These are phyloP conservation scores for Tetramorium parvispinum DNA, from an alignment of 1,140 invertebrate genomes.

Conservation along the genomic window DNA sequence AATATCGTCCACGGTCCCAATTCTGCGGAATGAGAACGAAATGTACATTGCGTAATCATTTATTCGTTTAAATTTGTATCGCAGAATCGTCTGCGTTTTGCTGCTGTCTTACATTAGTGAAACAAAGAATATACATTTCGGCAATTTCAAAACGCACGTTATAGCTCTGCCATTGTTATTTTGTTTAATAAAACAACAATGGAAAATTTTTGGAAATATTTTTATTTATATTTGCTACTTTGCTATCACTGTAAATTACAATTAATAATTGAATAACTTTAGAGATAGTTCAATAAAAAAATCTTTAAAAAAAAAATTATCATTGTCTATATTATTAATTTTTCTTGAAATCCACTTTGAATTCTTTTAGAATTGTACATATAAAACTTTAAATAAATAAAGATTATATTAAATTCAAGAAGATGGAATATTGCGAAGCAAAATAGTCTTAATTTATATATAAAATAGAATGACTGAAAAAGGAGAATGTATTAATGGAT, in stretches of 20 bases:
- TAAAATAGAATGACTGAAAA: neutral
- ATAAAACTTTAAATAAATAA: neutral
- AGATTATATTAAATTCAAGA: neutral
- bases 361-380: neutral
- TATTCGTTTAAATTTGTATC: conserved; percentile 30
- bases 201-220: neutral
- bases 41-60: conserved; percentile 12
- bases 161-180: neutral
- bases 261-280: neutral
- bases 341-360: neutral
- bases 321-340: neutral
- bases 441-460: conserved; percentile 28
- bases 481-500: conserved; percentile 11
- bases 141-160: neutral
- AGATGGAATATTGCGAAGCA: neutral
- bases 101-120: neutral
- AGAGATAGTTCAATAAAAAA: neutral
- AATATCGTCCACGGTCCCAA: conserved; percentile 41
- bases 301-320: neutral
- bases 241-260: neutral
- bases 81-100: neutral
- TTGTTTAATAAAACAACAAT: neutral
- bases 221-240: neutral
- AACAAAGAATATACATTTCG: neutral
- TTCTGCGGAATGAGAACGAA: conserved; percentile 17